phyloP scores from a whole-genome alignment of 2,113 vertebrate genomes.

The Sphaerodactylus townsendi region DNA sequence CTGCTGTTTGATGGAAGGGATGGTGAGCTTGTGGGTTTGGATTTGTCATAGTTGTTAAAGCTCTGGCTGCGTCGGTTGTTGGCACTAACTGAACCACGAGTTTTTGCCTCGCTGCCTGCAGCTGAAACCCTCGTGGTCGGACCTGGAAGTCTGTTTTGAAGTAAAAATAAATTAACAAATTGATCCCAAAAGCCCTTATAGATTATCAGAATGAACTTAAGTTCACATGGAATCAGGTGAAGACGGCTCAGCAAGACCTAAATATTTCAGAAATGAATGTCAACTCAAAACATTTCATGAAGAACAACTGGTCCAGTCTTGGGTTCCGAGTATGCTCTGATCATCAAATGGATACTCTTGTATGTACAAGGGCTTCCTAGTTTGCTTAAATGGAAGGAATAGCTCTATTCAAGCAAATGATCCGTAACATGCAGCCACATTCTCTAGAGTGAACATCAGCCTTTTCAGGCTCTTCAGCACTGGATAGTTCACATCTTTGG shows the following conservation, averaged over 20 bases:
- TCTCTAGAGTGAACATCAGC: neutral
- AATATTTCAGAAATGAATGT: neutral
- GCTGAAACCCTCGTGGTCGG: constrained; percentile 85
- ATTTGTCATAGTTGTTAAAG: constrained; percentile 91
- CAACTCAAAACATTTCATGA: neutral
- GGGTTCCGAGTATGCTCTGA: neutral
- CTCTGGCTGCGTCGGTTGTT: constrained; percentile 94
- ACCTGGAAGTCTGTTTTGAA: constrained; percentile 87
- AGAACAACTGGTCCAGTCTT: neutral
- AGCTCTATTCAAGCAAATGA: neutral
- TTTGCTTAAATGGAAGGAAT: neutral
- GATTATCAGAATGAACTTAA: neutral
- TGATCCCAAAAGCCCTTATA: neutral
- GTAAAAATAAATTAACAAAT: constrained; percentile 36
- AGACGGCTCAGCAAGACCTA: neutral
- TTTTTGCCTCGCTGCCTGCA: constrained; percentile 88
- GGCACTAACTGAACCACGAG: constrained; percentile 79
- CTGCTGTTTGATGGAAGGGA: constrained; percentile 59
- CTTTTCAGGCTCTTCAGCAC: neutral
- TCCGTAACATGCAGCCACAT: neutral
- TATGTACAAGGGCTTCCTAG: neutral
- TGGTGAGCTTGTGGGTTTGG: constrained; percentile 82
- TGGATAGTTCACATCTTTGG: neutral
- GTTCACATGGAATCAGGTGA: constrained; percentile 40
- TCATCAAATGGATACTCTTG: neutral